Evolutionary conservation across 2,113 vertebrate species (phyloP).

Genomic region (Eleginops maclovinus): DNA sequence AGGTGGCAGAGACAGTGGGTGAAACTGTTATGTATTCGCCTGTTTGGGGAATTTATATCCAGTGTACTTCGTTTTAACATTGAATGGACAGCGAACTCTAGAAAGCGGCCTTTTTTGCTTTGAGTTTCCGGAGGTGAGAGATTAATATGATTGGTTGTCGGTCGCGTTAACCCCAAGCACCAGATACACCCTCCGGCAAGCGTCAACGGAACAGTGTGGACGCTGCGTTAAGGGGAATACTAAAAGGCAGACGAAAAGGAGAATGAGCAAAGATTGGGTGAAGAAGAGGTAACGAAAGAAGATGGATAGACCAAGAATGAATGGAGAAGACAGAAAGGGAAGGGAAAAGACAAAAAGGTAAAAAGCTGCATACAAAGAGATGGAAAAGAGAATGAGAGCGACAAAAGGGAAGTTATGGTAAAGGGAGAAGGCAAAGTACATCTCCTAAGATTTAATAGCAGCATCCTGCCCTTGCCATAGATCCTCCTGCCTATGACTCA

Average conservation of each 20-base stretch:
- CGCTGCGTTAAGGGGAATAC: not conserved
- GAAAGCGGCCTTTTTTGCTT: too few species aligned
- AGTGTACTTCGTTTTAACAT: too few species aligned
- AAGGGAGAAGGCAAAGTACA: conserved; percentile 43
- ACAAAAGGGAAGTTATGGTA: conserved; percentile 24
- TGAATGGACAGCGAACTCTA: too few species aligned
- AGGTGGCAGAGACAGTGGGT: too few species aligned
- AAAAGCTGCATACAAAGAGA: conserved; percentile 16
- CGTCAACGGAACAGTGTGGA: too few species aligned
- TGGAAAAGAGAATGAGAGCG: conserved; percentile 13
- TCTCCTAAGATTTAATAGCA: conserved; percentile 67
- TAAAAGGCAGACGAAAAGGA: not conserved
- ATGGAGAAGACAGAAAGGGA: not conserved
- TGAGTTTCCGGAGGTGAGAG: too few species aligned
- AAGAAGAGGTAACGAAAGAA: conserved; percentile 3
- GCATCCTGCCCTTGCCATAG: conserved; percentile 48
- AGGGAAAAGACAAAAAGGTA: conserved; percentile 8
- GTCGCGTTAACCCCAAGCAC: too few species aligned
- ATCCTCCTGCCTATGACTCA: conserved; percentile 63
- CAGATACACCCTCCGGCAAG: too few species aligned
- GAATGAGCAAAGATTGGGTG: not conserved
- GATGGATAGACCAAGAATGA: conserved; percentile 15
- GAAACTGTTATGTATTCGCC: too few species aligned
- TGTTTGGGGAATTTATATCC: too few species aligned
- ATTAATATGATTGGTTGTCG: too few species aligned